Evolutionary conservation across 1,140 invertebrate species (phyloP), one percentile per base, ranked within the genome.

Genomic region (Listronotus oregonensis): DNA sequence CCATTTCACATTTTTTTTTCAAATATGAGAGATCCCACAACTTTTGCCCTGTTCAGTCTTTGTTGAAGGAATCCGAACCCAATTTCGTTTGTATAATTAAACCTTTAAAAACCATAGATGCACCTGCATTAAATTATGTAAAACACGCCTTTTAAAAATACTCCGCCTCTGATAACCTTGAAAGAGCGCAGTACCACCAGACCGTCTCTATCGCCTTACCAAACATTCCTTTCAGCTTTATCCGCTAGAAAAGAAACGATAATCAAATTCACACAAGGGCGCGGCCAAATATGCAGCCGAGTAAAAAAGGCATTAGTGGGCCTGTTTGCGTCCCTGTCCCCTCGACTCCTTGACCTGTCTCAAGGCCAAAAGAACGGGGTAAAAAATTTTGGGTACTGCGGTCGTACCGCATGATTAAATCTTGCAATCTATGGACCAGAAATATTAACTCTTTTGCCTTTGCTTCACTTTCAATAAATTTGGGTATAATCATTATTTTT

Each of bases 271-370:
- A 60, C 58, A 60, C 58, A 60, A 51, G 47, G 57, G 57, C 59
- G 59, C 32, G 59, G 59, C 59, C 59, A 62, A 62, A 62, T 52
- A 62, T 62, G 59, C 59, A 62, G 59, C 59, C 59, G 59, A 52
- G 59, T 62, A 62, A 62, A 62, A 62, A 52, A 62, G 59, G 59
- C 59, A 62, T 62, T 62, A 62, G 52, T 52, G 14, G 59, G 59
- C 59, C 59, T 52, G 59, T 52, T 62, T 62, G 11, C 58, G 32
- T 42, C 46, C 59, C 9, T n/a, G 7, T 21, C 50, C 59, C 37
- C 59, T 14, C 59, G 40, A 14, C 59, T 52, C 59, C 59, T 62
- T 62, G 59, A 62, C 59, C 59, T 52, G 59, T 62, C 59, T 62
- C 59, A 62, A 62, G 59, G 59, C 47, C 59, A 62, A 52, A 0